Conservation (phyloP, 2,113 vertebrate genomes). For the Aleadryas rufinucha region DNA sequence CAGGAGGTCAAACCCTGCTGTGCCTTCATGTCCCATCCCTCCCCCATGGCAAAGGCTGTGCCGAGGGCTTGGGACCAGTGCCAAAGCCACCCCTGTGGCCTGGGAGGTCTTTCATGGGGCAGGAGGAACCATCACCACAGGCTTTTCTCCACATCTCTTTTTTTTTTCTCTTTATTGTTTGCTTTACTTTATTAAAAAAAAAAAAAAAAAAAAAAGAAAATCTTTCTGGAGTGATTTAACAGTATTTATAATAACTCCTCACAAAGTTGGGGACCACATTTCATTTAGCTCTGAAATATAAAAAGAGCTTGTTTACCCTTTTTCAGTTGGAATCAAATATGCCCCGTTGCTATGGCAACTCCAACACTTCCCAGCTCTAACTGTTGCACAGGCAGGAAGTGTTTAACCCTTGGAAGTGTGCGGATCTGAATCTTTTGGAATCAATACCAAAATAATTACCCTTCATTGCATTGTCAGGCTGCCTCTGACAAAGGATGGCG, state of each 20-base stretch:
- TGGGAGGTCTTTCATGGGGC: neutral
- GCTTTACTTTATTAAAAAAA: neutral
- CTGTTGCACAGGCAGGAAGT: neutral
- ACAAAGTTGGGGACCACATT: neutral
- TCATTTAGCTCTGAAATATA: neutral
- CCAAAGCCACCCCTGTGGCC: neutral
- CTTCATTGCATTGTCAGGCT: neutral
- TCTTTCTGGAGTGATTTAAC: neutral
- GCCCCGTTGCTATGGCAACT: constrained; percentile 53
- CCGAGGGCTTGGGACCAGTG: neutral
- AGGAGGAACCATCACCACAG: neutral
- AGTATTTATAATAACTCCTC: neutral
- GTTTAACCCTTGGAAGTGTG: constrained; percentile 44
- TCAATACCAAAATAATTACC: neutral
- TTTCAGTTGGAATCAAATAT: constrained; percentile 11
- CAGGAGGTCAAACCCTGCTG: neutral
- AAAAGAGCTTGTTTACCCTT: constrained; percentile 38
- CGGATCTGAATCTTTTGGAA: neutral
- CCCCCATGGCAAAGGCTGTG: accelerated
- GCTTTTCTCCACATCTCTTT: neutral
- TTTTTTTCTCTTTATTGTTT: neutral
- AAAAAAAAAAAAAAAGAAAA: neutral
- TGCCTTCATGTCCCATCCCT: neutral
- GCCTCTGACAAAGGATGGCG: neutral
- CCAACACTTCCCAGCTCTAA: constrained; percentile 5